Percentiles rank a stretch among this genome's conserved stretches.
Conservation (phyloP, 1,140 invertebrate species). For the Drosophila nigromelanica region DNA sequence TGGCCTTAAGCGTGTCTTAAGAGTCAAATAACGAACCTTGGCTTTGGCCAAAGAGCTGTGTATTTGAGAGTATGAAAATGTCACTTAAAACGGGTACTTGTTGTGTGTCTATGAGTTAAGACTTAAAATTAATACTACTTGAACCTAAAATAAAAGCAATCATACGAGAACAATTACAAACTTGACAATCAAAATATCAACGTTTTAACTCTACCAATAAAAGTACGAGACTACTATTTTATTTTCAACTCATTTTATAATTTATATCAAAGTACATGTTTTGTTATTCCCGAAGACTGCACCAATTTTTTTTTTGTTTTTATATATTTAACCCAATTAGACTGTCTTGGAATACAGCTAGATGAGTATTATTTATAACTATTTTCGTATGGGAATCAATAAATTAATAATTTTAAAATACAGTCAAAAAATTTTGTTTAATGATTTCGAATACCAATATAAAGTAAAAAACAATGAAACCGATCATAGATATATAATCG, state of each 20-base stretch:
- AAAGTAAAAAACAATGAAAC: no score
- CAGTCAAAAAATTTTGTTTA: no score
- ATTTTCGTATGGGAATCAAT: no score
- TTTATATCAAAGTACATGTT: conserved; percentile 6
- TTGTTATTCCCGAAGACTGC: conserved; percentile 30
- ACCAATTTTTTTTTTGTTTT: conserved; percentile 23
- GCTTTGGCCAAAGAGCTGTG: background rate
- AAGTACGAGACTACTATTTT: conserved; percentile 29
- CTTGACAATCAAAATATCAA: conserved; percentile 35
- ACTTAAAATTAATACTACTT: conserved; percentile 28
- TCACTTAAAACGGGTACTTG: conserved; percentile 11
- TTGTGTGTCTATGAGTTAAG: conserved; percentile 21
- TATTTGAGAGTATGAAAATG: background rate
- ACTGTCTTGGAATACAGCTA: conserved; percentile 2
- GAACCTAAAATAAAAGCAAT: conserved; percentile 32
- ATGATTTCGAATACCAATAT: no score
- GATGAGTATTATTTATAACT: no score
- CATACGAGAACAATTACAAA: conserved; percentile 42
- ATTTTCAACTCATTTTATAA: conserved; percentile 18
- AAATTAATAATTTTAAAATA: no score
- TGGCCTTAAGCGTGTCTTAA: background rate
- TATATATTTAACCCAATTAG: conserved; percentile 13
- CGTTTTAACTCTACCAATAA: conserved; percentile 41
- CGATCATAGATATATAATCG: no score
- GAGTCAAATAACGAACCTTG: background rate